Evolutionary conservation across 1,140 invertebrate species (phyloP).

Genomic region (Pomacea maculata): DNA sequence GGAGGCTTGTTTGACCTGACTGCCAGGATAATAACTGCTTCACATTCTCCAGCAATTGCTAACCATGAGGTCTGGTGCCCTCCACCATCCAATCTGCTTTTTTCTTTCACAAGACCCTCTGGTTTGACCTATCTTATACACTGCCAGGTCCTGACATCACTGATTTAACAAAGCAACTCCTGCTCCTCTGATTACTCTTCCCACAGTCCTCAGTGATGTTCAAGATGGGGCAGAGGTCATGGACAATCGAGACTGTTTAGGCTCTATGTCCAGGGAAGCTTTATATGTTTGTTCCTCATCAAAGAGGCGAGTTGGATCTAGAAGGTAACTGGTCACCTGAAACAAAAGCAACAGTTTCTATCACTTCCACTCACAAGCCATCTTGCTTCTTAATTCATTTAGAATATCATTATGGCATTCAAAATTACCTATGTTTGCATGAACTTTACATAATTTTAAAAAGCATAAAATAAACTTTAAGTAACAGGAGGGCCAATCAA

Average conservation of each 20-base stretch:
- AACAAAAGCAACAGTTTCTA: slow-evolving; percentile 30
- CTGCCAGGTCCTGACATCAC: too few species aligned
- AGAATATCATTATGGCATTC: not conserved
- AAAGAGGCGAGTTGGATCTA: slow-evolving; percentile 77
- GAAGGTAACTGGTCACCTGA: slow-evolving; percentile 77
- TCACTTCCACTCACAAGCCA: not conserved
- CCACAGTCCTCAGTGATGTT: slow-evolving; percentile 1
- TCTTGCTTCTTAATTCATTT: not conserved
- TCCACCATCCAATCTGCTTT: too few species aligned
- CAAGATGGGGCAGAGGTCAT: slow-evolving; percentile 45
- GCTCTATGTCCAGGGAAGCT: slow-evolving; percentile 85
- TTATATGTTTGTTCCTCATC: slow-evolving; percentile 86
- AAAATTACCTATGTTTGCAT: too few species aligned
- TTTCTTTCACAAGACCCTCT: too few species aligned
- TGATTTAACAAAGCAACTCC: not conserved
- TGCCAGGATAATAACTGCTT: too few species aligned
- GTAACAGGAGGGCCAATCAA: too few species aligned
- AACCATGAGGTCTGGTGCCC: too few species aligned
- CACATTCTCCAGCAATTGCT: too few species aligned
- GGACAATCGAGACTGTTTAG: slow-evolving; percentile 69
- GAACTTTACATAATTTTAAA: too few species aligned
- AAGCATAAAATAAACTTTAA: too few species aligned
- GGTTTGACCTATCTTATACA: too few species aligned
- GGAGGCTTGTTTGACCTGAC: too few species aligned
- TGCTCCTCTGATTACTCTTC: not conserved